phyloP scores from a whole-genome alignment of 2,888 invertebrate species.

The Apomyelois bistriatella region DNA sequence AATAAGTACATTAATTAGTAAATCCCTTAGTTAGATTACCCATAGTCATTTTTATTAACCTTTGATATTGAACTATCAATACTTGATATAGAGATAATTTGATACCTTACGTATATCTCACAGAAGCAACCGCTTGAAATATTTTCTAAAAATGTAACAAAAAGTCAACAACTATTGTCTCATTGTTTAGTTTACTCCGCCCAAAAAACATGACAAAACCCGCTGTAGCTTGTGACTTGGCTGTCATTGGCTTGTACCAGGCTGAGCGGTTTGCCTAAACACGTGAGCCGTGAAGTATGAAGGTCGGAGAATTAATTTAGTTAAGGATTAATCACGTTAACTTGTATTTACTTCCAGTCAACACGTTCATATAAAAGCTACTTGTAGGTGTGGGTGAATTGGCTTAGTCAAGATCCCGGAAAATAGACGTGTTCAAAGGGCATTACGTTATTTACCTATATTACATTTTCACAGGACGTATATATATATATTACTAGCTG shows the following conservation, averaged over 20 bases:
- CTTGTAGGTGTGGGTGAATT: conserved; percentile 14
- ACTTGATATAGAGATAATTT: too few species aligned
- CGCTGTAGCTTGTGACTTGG: conserved; percentile 28
- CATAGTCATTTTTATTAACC: too few species aligned
- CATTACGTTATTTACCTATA: background rate
- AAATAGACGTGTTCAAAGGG: background rate
- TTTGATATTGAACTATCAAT: too few species aligned
- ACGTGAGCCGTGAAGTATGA: conserved; percentile 59
- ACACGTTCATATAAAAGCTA: conserved; percentile 35
- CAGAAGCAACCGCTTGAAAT: too few species aligned
- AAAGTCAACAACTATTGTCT: too few species aligned
- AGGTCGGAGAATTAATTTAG: conserved; percentile 67
- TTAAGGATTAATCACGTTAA: conserved; percentile 55
- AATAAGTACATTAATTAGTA: too few species aligned
- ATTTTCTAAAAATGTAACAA: too few species aligned
- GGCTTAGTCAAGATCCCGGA: background rate
- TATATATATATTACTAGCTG: too few species aligned
- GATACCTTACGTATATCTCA: too few species aligned
- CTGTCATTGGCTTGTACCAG: conserved; percentile 24
- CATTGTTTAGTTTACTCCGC: too few species aligned
- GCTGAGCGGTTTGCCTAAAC: conserved; percentile 51
- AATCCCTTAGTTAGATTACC: too few species aligned
- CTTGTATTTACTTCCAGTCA: conserved; percentile 37
- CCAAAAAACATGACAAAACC: background rate
- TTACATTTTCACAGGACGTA: too few species aligned